Conservation (phyloP, 2,888 invertebrate species). For the Candidula unifasciata region DNA sequence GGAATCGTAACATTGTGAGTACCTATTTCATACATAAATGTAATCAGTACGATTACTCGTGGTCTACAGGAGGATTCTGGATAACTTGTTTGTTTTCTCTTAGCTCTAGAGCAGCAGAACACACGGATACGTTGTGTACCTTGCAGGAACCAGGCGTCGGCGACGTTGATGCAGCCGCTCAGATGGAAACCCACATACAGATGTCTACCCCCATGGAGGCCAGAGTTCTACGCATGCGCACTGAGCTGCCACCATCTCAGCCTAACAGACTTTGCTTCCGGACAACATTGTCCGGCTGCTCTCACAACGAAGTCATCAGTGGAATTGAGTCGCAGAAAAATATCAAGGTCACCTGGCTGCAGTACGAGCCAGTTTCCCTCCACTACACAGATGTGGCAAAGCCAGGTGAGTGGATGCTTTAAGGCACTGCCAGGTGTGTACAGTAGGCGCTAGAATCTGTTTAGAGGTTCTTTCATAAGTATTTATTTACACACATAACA, state of each 20-base stretch:
- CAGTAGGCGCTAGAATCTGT: too few species aligned
- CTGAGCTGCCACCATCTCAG: conserved; percentile 31
- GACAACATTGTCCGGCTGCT: background rate
- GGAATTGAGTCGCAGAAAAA: conserved; percentile 32
- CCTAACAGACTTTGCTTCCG: conserved; percentile 45
- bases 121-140: background rate
- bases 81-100: too few species aligned
- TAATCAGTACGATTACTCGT: too few species aligned
- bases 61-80: too few species aligned
- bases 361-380: conserved; percentile 29
- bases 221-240: conserved; percentile 28
- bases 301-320: conserved; percentile 9
- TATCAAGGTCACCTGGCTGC: conserved; percentile 23
- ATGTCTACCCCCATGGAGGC: background rate
- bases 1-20: too few species aligned
- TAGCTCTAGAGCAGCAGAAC: background rate
- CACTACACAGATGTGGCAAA: background rate
- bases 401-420: background rate
- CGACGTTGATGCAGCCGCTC: background rate
- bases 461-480: too few species aligned
- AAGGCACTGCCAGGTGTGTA: background rate
- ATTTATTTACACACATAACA: too few species aligned
- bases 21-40: too few species aligned
- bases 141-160: background rate
- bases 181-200: background rate